Base-by-base conservation (phyloP, 2,888 invertebrate genomes). In the Thymelicus sylvestris region DNA sequence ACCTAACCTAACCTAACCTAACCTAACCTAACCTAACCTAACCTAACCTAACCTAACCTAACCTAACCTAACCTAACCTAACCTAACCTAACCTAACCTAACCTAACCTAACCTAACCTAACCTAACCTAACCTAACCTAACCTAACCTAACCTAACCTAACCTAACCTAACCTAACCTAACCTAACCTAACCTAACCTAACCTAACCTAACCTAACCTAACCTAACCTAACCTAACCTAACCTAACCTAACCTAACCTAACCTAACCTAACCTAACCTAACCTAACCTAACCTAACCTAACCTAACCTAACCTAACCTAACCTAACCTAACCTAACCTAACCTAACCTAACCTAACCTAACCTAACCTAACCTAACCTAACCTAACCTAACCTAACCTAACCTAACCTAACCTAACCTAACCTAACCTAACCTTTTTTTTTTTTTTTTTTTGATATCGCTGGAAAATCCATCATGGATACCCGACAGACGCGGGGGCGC, bases 81-180 rank as follows among this genome's bases (percentile, higher is more conserved):
- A 44, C 44, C 44, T 44, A 44, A 44, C 44, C 44, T 44, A 44
- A 44, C 44, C 44, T 44, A 44, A 44, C 44, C 44, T 44, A 44
- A 44, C 44, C 44, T 44, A 44, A 44, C 44, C 44, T 44, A 44
- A 44, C 44, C 44, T 44, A 44, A 44, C 44, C 44, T 44, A 44
- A 44, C 44, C 44, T 44, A 74, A 74, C 74, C 74, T 73, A 74
- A 73, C 74, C 73, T 73, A 73, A 73, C 75, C 75, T 73, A 73
- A 73, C 73, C 74, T 73, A 73, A 73, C 73, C 72, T 74, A 73
- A 73, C 73, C 73, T 73, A 73, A 73, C 73, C 62, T 62, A 62
- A 62, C 62, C 62, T 62, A 62, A 62, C 44, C 62, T 39, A 31
- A 62, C 19, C 62, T 39, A 31, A 62, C 19, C 62, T 39, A 31